These are phyloP conservation scores for Candidula unifasciata DNA, from an alignment of 2,888 invertebrate species.

Conservation along the genomic window DNA sequence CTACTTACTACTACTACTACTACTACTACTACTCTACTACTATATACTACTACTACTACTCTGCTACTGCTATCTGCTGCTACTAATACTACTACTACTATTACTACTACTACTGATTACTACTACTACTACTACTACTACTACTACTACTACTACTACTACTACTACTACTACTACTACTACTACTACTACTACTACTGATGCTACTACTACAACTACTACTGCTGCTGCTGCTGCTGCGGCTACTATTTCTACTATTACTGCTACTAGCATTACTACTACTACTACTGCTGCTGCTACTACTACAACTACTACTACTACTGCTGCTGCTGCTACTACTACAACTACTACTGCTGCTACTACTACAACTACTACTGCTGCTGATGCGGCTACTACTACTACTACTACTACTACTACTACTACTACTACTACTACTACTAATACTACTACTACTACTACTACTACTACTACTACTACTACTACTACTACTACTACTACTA, in stretches of 20 bases:
- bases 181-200: not conserved
- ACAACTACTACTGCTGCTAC: constrained; percentile 19
- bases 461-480: no score
- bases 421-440: no score
- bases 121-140: not conserved
- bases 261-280: constrained; percentile 12
- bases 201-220: not conserved
- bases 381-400: not conserved
- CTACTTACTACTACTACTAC: not conserved
- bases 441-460: no score
- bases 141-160: constrained; percentile 7
- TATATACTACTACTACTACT: constrained; percentile 1
- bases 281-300: constrained; percentile 19
- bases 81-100: not conserved
- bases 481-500: no score
- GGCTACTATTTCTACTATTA: constrained; percentile 17
- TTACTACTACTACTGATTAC: no score
- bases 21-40: not conserved
- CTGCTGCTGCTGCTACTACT: constrained; percentile 20
- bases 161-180: not conserved
- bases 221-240: constrained; percentile 10
- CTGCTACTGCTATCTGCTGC: not conserved
- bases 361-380: constrained; percentile 1
- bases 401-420: no score
- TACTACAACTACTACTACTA: constrained; percentile 30